Evolutionary conservation across 2,797 vertebrate genomes (phyloP).

Genomic region (Diceros bicornis): DNA sequence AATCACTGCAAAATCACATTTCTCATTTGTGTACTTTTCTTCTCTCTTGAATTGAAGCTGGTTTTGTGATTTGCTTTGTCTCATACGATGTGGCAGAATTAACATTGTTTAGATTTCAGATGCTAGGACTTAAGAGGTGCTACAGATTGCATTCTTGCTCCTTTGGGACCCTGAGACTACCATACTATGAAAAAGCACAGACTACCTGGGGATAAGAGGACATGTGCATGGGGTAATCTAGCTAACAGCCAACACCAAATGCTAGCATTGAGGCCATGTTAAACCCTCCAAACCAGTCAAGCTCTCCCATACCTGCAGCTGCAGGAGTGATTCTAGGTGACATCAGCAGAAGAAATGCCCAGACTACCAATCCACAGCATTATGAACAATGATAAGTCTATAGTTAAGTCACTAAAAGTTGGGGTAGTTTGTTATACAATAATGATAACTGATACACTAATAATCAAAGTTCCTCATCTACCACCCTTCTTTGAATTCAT

Average conservation of each 20-base stretch:
- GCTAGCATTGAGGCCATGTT: background rate
- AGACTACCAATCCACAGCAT: background rate
- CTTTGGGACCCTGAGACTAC: background rate
- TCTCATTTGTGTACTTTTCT: background rate
- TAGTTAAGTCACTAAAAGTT: background rate
- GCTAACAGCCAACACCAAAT: background rate
- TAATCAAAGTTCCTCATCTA: background rate
- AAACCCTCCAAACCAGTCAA: background rate
- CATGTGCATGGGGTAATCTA: background rate
- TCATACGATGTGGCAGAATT: background rate
- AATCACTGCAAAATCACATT: background rate
- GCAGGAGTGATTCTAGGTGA: background rate
- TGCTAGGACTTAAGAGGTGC: background rate
- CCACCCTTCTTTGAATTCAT: background rate
- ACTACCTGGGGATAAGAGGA: background rate
- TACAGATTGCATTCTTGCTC: background rate
- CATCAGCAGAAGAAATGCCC: background rate
- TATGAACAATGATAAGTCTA: background rate
- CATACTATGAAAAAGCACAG: background rate
- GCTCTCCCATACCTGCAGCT: background rate
- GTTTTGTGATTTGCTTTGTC: background rate
- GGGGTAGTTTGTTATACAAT: background rate
- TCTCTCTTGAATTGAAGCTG: background rate
- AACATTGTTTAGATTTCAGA: background rate
- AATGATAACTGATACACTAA: background rate